Conservation (phyloP, 2,113 vertebrate species). For the Bambusicola thoracicus region DNA sequence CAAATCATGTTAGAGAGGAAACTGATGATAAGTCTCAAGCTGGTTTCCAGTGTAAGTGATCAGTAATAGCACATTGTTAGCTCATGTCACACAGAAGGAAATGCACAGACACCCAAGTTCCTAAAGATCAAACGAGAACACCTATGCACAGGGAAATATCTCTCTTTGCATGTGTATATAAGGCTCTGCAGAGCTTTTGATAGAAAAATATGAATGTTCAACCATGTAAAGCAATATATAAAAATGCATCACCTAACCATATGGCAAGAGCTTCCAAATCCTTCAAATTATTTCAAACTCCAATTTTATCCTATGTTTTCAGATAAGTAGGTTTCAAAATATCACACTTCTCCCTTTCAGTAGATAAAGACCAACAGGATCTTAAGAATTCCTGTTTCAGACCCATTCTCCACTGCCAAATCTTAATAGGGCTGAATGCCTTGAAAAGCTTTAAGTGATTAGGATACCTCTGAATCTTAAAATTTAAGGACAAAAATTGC, state of each 20-base stretch:
- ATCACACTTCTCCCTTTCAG: not conserved
- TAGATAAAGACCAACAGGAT: not conserved
- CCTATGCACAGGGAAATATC: fast-evolving
- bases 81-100: not conserved
- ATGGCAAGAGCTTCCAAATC: not conserved
- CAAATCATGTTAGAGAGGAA: not conserved
- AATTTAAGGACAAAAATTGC: not conserved
- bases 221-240: not conserved
- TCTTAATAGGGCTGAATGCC: not conserved
- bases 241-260: not conserved
- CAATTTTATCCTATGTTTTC: not conserved
- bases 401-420: not conserved
- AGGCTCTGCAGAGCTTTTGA: not conserved
- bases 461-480: not conserved
- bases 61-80: not conserved
- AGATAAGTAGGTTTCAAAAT: fast-evolving
- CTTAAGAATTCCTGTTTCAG: not conserved
- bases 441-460: not conserved
- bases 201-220: not conserved
- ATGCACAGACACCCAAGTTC: not conserved
- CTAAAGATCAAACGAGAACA: not conserved
- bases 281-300: not conserved
- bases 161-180: not conserved
- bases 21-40: not conserved
- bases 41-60: not conserved